Evolutionary conservation across 2,888 invertebrate species (phyloP).

Genomic region (Mimas tiliae): DNA sequence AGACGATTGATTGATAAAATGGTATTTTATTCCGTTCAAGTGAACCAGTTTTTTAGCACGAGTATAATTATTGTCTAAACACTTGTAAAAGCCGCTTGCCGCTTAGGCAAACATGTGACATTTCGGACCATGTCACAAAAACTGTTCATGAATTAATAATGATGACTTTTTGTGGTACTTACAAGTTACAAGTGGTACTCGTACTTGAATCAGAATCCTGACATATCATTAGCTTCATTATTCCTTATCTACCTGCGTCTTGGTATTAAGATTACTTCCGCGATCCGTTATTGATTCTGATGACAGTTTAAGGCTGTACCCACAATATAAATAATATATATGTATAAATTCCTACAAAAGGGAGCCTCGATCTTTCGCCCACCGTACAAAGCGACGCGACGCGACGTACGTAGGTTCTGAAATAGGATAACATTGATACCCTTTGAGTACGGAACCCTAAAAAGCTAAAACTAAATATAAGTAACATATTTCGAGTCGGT

Average conservation of each 20-base stretch:
- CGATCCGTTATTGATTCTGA: not conserved
- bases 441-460: too few species aligned
- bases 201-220: not conserved
- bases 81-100: not conserved
- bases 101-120: conserved; percentile 19
- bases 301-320: too few species aligned
- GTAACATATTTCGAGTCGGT: too few species aligned
- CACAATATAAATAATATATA: too few species aligned
- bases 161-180: conserved; percentile 3
- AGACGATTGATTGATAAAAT: too few species aligned
- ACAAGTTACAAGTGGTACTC: conserved; percentile 1
- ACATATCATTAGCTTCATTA: not conserved
- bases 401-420: too few species aligned
- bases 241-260: not conserved
- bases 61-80: not conserved
- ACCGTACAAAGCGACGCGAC: too few species aligned
- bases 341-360: too few species aligned
- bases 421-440: too few species aligned
- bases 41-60: not conserved
- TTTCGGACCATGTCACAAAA: conserved; percentile 2
- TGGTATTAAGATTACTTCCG: not conserved
- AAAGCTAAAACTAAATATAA: too few species aligned
- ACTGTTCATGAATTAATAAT: conserved; percentile 3
- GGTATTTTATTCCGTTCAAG: too few species aligned
- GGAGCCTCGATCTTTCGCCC: too few species aligned